Evolutionary conservation across 2,113 vertebrate genomes (phyloP).

Genomic region (Ailuropoda melanoleuca): DNA sequence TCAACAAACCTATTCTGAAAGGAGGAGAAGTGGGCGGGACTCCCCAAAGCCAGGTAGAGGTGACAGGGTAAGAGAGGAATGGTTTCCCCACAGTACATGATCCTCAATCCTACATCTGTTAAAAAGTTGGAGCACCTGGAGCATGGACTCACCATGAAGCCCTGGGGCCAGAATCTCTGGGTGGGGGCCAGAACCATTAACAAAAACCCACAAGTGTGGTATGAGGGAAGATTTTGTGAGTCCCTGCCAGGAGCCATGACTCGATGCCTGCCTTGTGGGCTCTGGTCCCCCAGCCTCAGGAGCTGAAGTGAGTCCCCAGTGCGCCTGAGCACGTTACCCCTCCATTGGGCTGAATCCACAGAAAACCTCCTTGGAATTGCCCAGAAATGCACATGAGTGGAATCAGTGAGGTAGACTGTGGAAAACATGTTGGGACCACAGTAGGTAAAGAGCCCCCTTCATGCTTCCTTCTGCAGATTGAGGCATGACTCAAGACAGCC

Average conservation of each 20-base stretch:
- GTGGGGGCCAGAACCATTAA: not conserved
- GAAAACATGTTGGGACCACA: not conserved
- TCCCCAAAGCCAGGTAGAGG: no score
- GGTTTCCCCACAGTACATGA: not conserved
- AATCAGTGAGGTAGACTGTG: no score
- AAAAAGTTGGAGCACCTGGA: not conserved
- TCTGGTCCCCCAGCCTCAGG: no score
- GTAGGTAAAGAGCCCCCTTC: not conserved
- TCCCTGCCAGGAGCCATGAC: no score
- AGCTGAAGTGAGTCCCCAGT: no score
- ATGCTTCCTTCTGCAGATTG: not conserved
- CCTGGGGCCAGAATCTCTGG: fast-evolving
- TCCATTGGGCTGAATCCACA: no score
- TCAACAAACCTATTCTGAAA: not conserved
- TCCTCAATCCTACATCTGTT: fast-evolving
- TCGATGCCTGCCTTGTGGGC: not conserved
- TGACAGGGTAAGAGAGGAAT: not conserved
- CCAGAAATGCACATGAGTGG: no score
- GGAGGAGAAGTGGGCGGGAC: not conserved
- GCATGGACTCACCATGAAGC: no score
- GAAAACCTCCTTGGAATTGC: no score
- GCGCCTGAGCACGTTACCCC: no score
- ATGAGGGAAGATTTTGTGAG: not conserved
- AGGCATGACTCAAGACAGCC: not conserved
- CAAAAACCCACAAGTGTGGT: fast-evolving